phyloP scores from a whole-genome alignment of 2,888 invertebrate species.

The Crossocerus cetratus region DNA sequence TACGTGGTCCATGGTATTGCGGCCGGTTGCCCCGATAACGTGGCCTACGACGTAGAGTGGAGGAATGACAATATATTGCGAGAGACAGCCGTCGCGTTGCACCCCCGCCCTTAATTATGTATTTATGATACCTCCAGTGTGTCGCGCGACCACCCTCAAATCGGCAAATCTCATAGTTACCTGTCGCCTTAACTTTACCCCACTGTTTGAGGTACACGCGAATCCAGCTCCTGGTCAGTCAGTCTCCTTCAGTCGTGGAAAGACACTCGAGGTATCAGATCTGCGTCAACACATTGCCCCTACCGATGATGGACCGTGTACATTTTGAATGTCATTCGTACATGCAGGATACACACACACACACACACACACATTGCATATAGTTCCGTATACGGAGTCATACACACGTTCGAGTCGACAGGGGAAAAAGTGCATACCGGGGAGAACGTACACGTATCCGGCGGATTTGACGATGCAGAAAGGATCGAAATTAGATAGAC shows the following conservation, averaged over 20 bases:
- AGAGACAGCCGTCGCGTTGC: constrained; percentile 62
- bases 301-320: constrained; percentile 51
- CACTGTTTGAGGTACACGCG: too few relatives aligned
- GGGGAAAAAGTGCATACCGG: constrained; percentile 57
- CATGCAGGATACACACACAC: constrained; percentile 11
- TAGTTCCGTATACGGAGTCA: too few relatives aligned
- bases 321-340: constrained; percentile 39
- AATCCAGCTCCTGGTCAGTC: too few relatives aligned
- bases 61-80: constrained; percentile 72
- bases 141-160: constrained; percentile 9
- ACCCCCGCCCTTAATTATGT: constrained; percentile 40
- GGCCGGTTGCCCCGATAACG: constrained; percentile 19
- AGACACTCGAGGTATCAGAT: constrained; percentile 52
- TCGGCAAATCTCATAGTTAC: neutral
- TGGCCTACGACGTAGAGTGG: constrained; percentile 60
- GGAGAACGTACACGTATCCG: constrained; percentile 54
- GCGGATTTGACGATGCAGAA: constrained; percentile 77
- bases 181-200: too few relatives aligned
- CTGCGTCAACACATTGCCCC: constrained; percentile 59
- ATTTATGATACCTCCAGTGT: constrained; percentile 44
- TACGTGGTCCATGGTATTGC: neutral
- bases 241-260: neutral
- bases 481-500: constrained; percentile 74
- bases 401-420: too few relatives aligned
- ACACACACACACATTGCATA: constrained; percentile 14